A percentile compares a stretch with the other conserved stretches of the same genome.
These are phyloP conservation scores for Anguilla rostrata DNA, from an alignment of 2,113 vertebrate genomes.

Conservation along the genomic window DNA sequence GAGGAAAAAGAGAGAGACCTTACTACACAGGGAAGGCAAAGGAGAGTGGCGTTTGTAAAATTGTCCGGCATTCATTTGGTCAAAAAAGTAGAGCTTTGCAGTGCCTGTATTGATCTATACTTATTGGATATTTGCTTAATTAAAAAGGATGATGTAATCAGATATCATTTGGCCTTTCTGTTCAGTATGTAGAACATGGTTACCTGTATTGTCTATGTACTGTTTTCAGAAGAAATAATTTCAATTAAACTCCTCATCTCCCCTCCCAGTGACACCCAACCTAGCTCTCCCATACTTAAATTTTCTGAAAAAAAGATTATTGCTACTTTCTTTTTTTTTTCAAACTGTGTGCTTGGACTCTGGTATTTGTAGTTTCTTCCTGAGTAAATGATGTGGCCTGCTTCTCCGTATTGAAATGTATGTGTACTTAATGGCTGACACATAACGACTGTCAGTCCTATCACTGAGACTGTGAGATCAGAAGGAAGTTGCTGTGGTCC, in stretches of 20 bases:
- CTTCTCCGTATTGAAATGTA: background rate
- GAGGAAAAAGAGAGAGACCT: background rate
- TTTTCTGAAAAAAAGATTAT: background rate
- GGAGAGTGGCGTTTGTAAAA: background rate
- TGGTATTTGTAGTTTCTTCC: background rate
- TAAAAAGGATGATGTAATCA: slow-evolving; percentile 3
- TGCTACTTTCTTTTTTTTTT: background rate
- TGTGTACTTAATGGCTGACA: background rate
- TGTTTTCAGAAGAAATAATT: background rate
- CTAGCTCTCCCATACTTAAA: background rate
- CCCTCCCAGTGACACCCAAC: no score
- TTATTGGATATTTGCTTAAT: background rate
- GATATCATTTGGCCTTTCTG: background rate
- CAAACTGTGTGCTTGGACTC: background rate
- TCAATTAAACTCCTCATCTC: background rate
- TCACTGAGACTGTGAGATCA: background rate
- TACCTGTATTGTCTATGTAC: background rate
- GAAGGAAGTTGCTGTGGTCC: background rate
- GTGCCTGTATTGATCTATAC: background rate
- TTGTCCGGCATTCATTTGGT: background rate
- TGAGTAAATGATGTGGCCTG: background rate
- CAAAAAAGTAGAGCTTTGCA: background rate
- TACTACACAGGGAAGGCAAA: background rate
- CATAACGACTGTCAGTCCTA: background rate
- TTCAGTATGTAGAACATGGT: background rate